Base-by-base conservation (phyloP, 2,113 vertebrate species). In the Brachyistius frenatus region DNA sequence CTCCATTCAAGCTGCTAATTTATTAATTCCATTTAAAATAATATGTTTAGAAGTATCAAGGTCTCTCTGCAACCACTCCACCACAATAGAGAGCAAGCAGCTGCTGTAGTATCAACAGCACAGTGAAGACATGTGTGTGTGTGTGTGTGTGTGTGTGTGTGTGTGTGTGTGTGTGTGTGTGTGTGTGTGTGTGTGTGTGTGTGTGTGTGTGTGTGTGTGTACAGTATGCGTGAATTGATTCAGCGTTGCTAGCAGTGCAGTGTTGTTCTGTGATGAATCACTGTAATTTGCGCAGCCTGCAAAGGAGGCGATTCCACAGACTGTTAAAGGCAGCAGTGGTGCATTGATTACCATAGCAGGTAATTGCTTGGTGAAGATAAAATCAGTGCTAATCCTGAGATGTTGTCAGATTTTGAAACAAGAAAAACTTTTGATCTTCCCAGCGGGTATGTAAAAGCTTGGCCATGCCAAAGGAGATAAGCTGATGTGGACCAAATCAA, bases 331-430 rank as follows among this genome's bases (percentile, higher is more conserved):
- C 55, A 73, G 85, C 75, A 80, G 80, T 68, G 55, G 63, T 79
- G 81, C 91, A 91, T 91, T 89, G 89, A 92, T 91, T 90, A 90
- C 82, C 76, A 90, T 87, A 76, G 79, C 85, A 90, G 91, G 84
- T 92, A 91, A 92, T 88, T 87, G 85, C 88, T 82, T 61, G 73
- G 66, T 76, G 72, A 73, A 87, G 86, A 91, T 89, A 87, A 78
- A 89, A 92, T 92, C 82, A 23, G 83, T 53, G 69, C 80, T 87
- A 90, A 92, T 93, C 82, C 77, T 31, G 35, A 50, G 53, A 62
- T 86, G 81, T 82, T 87, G 85, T 86, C 82, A 77, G 76, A 52
- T 88, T 89, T 86, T 82, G 54, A 89, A 87, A 85, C 70, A 80
- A 74, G 37, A 80, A 88, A 80, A 86, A 81, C 75, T 69, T 88